Base-by-base conservation (phyloP, 2,797 vertebrate genomes). In the Ctenopoma kingsleyae region DNA sequence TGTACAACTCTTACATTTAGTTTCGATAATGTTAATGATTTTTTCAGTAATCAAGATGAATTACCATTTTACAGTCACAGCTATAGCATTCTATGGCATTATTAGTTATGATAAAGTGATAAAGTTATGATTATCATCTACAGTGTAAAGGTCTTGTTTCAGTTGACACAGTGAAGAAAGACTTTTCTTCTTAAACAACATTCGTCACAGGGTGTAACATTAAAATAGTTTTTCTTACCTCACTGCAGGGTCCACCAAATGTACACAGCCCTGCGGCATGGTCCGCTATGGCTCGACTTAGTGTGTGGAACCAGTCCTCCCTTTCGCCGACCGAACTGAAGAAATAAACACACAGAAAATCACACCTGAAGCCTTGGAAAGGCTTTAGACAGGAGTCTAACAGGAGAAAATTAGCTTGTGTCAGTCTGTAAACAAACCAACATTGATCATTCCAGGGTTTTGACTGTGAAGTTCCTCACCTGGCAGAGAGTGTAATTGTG, bases 281-380 rank as follows among this genome's bases (percentile, higher is more conserved):
- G 76, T 95, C 94, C 0, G 94, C 93, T 77, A 98, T 94, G 22
- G 95, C 94, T 80, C 96, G 94, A 88, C 95, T 96, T 78, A 99
- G 91, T 10, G 96, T 97, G 91, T 94, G 95, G 83, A 96, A 97
- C 98, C 98, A 99, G 86, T 99, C 98, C 27, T 99, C 98, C 52
- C 97, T 93, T 84, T 99, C 98, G 0, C 92, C 95, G 9, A 95
- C 95, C 35, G 98, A 99, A 83, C 98, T 99, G 89, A 22, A n/a
- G 46, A 81, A 1, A 68, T 43, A 85, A 35, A 67, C 7, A 71
- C 11, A 71, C 9, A 70, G 7, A 52, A 30, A 36, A n/a, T 51
- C 7, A 47, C 25, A 54, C 9, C 10, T 20, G 11, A 13, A 20
- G 3, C 7, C 13, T 6, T 1, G 22, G 19, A 61, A 47, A 41